Conservation (phyloP, 2,888 invertebrate genomes). For the Ormyrus thymus region DNA sequence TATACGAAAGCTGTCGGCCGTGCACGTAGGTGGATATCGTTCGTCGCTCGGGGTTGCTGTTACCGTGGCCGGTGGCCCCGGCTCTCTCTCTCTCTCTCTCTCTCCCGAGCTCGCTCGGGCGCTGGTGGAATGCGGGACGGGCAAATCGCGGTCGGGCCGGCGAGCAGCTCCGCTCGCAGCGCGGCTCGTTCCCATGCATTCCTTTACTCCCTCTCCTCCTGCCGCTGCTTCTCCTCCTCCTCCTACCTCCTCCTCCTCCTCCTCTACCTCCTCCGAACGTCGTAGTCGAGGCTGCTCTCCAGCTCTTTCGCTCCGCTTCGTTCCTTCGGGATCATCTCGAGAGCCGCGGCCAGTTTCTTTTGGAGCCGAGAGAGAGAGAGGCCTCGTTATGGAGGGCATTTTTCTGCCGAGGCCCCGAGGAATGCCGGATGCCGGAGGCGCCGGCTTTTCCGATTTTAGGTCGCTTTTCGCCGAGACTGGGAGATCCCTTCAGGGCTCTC, state of each 20-base stretch:
- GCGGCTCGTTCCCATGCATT: constrained; percentile 70
- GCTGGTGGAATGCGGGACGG: constrained; percentile 74
- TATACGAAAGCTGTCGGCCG: too few species aligned
- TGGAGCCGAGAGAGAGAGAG: constrained; percentile 51
- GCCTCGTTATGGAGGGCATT: constrained; percentile 56
- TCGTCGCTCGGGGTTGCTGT: constrained; percentile 62
- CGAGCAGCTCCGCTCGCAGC: constrained; percentile 56
- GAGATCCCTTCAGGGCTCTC: too few species aligned
- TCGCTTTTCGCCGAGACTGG: too few species aligned
- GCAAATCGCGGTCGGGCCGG: constrained; percentile 75
- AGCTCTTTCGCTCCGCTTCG: constrained; percentile 55
- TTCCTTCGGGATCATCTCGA: constrained; percentile 60
- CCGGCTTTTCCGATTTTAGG: too few species aligned
- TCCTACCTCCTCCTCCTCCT: constrained; percentile 54
- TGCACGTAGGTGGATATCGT: too few species aligned
- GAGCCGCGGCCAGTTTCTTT: constrained; percentile 51
- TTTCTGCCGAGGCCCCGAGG: constrained; percentile 45
- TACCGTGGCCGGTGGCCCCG: constrained; percentile 71
- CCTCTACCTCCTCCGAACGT: constrained; percentile 46
- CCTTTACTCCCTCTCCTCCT: constrained; percentile 61
- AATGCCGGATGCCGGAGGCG: too few species aligned
- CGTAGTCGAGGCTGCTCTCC: constrained; percentile 36
- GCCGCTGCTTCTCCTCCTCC: constrained; percentile 54
- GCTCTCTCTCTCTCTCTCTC: constrained; percentile 42
- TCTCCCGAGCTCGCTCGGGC: constrained; percentile 59